These are phyloP conservation scores for Candoia aspera DNA, from an alignment of 2,113 vertebrate genomes.

Conservation along the genomic window DNA sequence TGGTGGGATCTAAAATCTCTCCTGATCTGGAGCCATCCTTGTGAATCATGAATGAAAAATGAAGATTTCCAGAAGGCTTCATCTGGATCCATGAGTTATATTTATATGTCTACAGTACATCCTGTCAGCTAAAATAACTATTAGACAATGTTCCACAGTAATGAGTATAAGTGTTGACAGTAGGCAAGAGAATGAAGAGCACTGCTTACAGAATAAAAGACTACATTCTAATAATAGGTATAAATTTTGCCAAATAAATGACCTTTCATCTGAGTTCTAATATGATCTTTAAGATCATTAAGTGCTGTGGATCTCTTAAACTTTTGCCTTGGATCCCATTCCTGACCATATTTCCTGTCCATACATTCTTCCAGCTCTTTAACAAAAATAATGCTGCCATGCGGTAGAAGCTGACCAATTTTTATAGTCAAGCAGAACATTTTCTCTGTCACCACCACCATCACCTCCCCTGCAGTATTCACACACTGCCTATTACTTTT, in stretches of 20 bases:
- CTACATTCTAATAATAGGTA: background rate
- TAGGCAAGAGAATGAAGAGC: background rate
- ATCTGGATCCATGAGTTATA: background rate
- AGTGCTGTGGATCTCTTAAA: slow-evolving; percentile 6
- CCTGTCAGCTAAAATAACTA: background rate
- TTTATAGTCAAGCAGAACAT: background rate
- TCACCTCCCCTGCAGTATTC: slow-evolving; percentile 54
- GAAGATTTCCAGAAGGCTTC: background rate
- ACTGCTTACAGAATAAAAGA: slow-evolving; percentile 5
- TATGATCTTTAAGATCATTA: slow-evolving; percentile 41
- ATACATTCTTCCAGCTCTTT: slow-evolving; percentile 22
- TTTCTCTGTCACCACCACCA: slow-evolving; percentile 25
- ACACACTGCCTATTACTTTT: slow-evolving; percentile 15
- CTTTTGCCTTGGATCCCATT: slow-evolving; percentile 45
- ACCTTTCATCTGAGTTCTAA: slow-evolving; percentile 45
- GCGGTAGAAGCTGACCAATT: slow-evolving; percentile 22
- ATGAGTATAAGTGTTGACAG: background rate
- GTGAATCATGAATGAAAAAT: background rate
- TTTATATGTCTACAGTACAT: background rate
- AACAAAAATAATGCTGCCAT: slow-evolving; percentile 22
- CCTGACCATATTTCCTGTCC: slow-evolving; percentile 18
- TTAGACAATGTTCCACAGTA: slow-evolving; percentile 18
- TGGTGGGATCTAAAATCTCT: background rate
- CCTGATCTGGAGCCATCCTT: background rate
- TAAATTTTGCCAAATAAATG: slow-evolving; percentile 41